Base-by-base conservation (phyloP, 2,888 invertebrate genomes). In the Nipponacmea schrenckii region DNA sequence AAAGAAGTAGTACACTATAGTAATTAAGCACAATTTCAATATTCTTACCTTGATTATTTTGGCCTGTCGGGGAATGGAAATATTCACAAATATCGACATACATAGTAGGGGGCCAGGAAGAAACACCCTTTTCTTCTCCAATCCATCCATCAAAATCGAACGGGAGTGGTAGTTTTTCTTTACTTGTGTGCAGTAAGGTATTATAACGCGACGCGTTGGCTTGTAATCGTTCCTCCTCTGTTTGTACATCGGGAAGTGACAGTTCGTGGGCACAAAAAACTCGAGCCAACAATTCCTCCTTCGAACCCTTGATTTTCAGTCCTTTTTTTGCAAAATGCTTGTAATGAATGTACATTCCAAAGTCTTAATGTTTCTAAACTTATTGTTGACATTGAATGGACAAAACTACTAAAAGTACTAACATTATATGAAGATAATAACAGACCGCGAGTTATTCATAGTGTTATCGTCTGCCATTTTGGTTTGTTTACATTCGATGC, bases 61-160 rank as follows among this genome's bases (percentile, higher is more conserved):
- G n/a, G n/a, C n/a, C n/a, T n/a, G n/a, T n/a, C n/a, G n/a, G n/a
- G n/a, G n/a, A n/a, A n/a, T n/a, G n/a, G n/a, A n/a, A n/a, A n/a
- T n/a, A n/a, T n/a, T n/a, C n/a, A n/a, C n/a, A n/a, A n/a, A n/a
- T 68, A 24, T 68, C 68, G 3, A 26, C 44, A 48, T 68, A 68
- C 50, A 48, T 68, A 5, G 68, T 68, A 24, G 68, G 68, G n/a
- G 56, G 68, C 68, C 68, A 68, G 5, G 50, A n/a, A 68, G 17
- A 46, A n/a, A 56, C 27, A 27, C 56, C 68, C n/a, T n/a, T n/a
- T n/a, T n/a, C n/a, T 62, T 10, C 62, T 26, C n/a, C n/a, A 26
- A n/a, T 31, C 10, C n/a, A 12, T 31, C 31, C 15, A 65, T 12
- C 65, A 24, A 17, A 27, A 27, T 14, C n/a, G 17, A 39, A 65